These are phyloP conservation scores for Hymenochirus boettgeri DNA, from an alignment of 2,113 vertebrate genomes.

Conservation along the genomic window DNA sequence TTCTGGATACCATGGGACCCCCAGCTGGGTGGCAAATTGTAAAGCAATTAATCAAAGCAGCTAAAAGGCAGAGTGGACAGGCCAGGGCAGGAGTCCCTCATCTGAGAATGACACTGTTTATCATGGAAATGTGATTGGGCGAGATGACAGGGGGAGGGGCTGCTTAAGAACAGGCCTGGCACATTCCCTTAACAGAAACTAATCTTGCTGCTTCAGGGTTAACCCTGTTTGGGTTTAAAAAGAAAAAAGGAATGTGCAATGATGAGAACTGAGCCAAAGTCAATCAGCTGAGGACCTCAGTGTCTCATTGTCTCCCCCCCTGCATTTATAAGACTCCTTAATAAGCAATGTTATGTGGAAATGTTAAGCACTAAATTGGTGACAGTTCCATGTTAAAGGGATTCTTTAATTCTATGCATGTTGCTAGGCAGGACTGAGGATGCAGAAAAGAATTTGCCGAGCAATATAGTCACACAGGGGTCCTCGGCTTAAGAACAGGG, in stretches of 20 bases:
- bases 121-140: slow-evolving; percentile 84
- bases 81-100: slow-evolving; percentile 68
- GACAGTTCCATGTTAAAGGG: too few relatives aligned
- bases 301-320: too few relatives aligned
- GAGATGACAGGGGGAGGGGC: not conserved
- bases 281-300: too few relatives aligned
- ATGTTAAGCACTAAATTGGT: too few relatives aligned
- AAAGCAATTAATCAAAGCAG: slow-evolving; percentile 96
- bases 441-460: too few relatives aligned
- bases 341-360: too few relatives aligned
- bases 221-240: not conserved
- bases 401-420: too few relatives aligned
- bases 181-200: not conserved
- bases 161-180: slow-evolving; percentile 21
- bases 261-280: not conserved
- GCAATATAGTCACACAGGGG: too few relatives aligned
- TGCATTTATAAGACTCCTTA: too few relatives aligned
- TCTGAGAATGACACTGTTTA: slow-evolving; percentile 77
- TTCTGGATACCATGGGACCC: slow-evolving; percentile 45
- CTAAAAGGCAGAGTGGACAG: slow-evolving; percentile 85
- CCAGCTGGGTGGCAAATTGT: slow-evolving; percentile 84
- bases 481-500: too few relatives aligned
- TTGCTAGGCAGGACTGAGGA: too few relatives aligned
- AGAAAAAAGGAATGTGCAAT: not conserved
- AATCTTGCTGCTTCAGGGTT: not conserved